Evolutionary conservation across 2,113 vertebrate genomes (phyloP), one percentile per base, ranked within the genome.

Genomic region (Macrotus californicus): DNA sequence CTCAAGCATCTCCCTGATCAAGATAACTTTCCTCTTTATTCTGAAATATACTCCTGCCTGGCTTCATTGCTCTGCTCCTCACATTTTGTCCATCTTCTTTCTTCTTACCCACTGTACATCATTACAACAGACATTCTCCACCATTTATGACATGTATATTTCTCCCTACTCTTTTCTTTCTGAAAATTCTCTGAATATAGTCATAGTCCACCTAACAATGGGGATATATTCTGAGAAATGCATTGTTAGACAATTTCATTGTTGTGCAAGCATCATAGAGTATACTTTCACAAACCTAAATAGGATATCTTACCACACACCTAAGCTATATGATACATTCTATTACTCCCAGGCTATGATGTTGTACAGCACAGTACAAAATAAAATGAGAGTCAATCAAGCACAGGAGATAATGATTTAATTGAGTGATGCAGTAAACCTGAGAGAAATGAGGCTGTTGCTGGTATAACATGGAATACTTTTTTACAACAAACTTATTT

Each of bases 131-230:
- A 1, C 18, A 4, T 4, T 14, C n/a, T 9, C 29, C 22, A 5
- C 39, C 4, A 2, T 54, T 19, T 29, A 9, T 8, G 41, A 22
- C 10, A 1, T 5, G 4, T 14, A 13, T 11, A 1, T 7, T 5
- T 48, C 6, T 48, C 21, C n/a, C 16, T 34, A 11, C 26, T 13
- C 31, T 48, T 26, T 69, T 67, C 3, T 79, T 72, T 54, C 52
- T 52, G 50, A 64, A 36, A 66, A 16, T 14, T 34, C 22, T 34
- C 0, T 26, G 39, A 48, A 31, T 64, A 10, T 12, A 84, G 0
- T 18, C 36, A 59, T 56, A 16, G 6, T 16, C 52, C n/a, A 59
- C 36, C 26, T 16, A 59, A 29, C 2, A 39, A 41, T 2, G 1
- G 36, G 77, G 2, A 19, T 10, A 59, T 26, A 14, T 41, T 56